Base-by-base conservation (phyloP, 2,888 invertebrate genomes). In the Epiblema foenella region DNA sequence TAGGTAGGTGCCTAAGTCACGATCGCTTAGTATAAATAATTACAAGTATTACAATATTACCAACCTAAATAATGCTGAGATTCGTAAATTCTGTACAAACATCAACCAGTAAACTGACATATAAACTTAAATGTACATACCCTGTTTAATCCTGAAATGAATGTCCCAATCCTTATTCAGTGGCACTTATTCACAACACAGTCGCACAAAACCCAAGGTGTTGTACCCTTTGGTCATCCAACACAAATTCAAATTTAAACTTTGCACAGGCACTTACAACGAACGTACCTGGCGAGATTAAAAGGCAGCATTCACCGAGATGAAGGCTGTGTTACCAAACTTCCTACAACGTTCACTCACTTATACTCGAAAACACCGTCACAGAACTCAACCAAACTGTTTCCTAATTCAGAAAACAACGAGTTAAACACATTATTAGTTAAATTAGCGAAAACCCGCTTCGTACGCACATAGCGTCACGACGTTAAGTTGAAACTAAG, bases 401-500 rank as follows among this genome's bases (percentile, higher is more conserved):
- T 77, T 78, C 80, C 82, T 81, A 82, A 84, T 81, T 79, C 83
- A 80, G 81, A 82, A 78, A 82, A 77, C 84, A 84, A 85, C 90
- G 89, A 87, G 82, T 86, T 85, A 76, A 81, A 82, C 83, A 87
- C 84, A 89, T 86, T 87, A 80, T 83, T 85, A 81, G 84, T 85
- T 52, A 85, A 84, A 83, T 81, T 77, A 82, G 81, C 83, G 82
- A 84, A 83, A 82, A 86, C 85, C 81, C 82, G 77, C 81, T 81
- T 85, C 83, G 84, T 86, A 89, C 91, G 87, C 83, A 85, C 91
- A 84, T 84, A 81, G 80, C 81, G 86, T 78, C 78, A 81, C 91
- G 88, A 82, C 81, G 92, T 87, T 89, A 91, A 90, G 86, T 89
- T 89, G 84, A 87, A 92, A 93, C 93, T 93, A 93, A 93, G 90